Evolutionary conservation across 2,797 vertebrate species (phyloP), one percentile per base, ranked within the genome.

Genomic region (Antrozous pallidus): DNA sequence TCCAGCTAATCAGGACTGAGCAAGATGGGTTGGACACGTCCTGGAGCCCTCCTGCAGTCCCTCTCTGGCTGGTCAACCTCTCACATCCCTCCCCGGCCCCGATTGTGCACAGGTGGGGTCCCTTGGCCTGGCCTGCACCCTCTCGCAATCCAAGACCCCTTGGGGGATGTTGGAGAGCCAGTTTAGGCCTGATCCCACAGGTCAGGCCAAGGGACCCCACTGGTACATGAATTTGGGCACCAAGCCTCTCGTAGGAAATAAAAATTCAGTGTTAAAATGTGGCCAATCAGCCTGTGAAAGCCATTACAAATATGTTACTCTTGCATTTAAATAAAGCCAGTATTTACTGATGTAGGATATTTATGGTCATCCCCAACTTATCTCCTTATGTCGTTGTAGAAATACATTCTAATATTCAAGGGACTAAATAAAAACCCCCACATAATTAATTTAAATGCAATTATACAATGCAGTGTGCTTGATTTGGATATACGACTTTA

Each of bases 321-420:
- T 51, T 84, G 49, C 2, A 63, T 69, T 70, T 28, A 70, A 82
- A 6, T 33, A 94, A 67, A 69, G 5, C 0, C 18, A 77, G 42
- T 61, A 26, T 61, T 91, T 75, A 26, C 24, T 45, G 26, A 88
- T 51, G 42, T 38, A 82, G 13, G 24, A 26, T 88, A 33, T 20
- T 83, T 3, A 18, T 75, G 5, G 13, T 88, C 26, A 63, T 69
- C 2, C 36, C 11, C 45, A 73, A 11, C 4, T 65, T 86, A 79
- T 63, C 31, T 47, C n/a, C 6, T 47, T 54, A 71, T 17, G 33
- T 6, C 18, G 7, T 42, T 70, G 36, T 51, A 93, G 58, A 93
- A 74, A 56, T 88, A 63, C 26, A 83, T 8, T 71, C 8, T 73
- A 54, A 79, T 71, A 22, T 78, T 16, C 56, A 79, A 73, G 51